phyloP scores from a whole-genome alignment of 2,888 invertebrate species.

The Heliconius ismenius region DNA sequence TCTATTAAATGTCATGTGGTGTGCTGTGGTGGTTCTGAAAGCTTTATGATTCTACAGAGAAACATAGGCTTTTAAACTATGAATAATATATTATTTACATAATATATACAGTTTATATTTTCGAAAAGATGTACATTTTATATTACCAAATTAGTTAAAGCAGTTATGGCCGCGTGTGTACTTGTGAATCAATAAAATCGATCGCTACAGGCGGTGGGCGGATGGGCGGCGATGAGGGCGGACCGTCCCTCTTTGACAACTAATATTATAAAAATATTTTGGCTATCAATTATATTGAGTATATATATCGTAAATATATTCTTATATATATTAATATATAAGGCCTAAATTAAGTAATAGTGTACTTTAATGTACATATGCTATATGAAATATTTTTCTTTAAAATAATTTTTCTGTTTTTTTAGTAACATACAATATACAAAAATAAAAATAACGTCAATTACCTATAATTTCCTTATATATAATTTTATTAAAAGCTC shows the following conservation, averaged over 20 bases:
- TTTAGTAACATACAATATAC: no score
- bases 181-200: constrained; percentile 45
- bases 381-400: no score
- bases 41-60: background rate
- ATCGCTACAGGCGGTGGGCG: constrained; percentile 56
- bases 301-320: background rate
- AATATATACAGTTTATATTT: background rate
- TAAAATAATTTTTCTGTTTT: background rate
- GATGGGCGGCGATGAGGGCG: constrained; percentile 57
- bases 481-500: no score
- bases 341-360: background rate
- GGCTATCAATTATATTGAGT: background rate
- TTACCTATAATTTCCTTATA: no score
- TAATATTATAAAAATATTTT: constrained; percentile 17
- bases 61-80: background rate
- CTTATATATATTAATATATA: background rate
- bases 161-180: constrained; percentile 42
- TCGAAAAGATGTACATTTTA: no score
- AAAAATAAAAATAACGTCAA: no score
- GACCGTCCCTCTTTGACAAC: constrained; percentile 51
- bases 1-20: no score
- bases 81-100: background rate
- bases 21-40: background rate
- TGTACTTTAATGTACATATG: background rate
- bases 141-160: background rate